Percentiles rank a stretch among this genome's conserved stretches.
Evolutionary conservation across 2,888 invertebrate species (phyloP).

Genomic region (Microctonus aethiopoides): DNA sequence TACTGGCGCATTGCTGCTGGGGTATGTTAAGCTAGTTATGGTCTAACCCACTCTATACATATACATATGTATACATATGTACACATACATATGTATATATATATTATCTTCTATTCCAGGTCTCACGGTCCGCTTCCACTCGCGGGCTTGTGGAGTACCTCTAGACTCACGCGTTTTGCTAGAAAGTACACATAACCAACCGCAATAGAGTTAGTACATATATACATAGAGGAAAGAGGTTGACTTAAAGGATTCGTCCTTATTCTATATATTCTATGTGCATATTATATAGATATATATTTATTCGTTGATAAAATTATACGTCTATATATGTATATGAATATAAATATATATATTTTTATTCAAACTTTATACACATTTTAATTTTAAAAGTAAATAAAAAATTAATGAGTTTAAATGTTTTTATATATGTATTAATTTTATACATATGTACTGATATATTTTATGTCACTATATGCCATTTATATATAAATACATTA

Average conservation of each 20-base stretch:
- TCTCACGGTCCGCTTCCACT: constrained; percentile 32
- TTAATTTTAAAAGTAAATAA: background rate
- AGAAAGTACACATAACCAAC: constrained; percentile 16
- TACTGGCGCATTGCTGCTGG: constrained; percentile 47
- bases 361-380: background rate
- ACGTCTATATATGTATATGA: background rate
- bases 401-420: background rate
- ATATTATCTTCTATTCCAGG: constrained; percentile 29
- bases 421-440: too few relatives aligned
- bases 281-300: background rate
- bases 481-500: too few relatives aligned
- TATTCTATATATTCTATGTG: background rate
- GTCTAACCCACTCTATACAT: too few relatives aligned
- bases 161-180: constrained; percentile 22
- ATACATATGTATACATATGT: too few relatives aligned
- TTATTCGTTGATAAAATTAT: too few relatives aligned
- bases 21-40: constrained; percentile 49
- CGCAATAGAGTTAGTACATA: constrained; percentile 8
- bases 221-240: constrained; percentile 6
- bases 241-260: constrained; percentile 38
- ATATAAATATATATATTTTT: background rate
- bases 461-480: too few relatives aligned
- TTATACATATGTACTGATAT: too few relatives aligned
- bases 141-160: constrained; percentile 31
- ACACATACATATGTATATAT: background rate